Conservation (phyloP, 1,140 invertebrate species). For the Scaptomyza montana region DNA sequence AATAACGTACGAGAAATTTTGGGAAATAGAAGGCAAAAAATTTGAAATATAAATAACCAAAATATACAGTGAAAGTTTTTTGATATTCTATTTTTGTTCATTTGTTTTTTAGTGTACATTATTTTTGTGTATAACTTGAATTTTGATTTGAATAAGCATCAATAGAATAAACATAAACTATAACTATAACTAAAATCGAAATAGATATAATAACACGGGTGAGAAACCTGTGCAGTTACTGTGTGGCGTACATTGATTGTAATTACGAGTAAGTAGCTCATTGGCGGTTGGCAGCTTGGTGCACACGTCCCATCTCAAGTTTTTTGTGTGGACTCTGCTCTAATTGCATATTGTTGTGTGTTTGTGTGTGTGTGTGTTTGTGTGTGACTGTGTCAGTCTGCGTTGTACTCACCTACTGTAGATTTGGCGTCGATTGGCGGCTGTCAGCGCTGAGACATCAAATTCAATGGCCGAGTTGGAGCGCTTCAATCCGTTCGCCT, state of each 20-base stretch:
- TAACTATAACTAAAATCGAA: constrained; percentile 26
- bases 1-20: constrained; percentile 49
- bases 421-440: constrained; percentile 86
- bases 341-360: constrained; percentile 16
- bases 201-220: constrained; percentile 9
- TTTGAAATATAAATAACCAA: constrained; percentile 33
- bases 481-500: constrained; percentile 84
- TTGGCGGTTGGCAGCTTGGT: constrained; percentile 29
- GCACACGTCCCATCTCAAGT: constrained; percentile 38
- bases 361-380: constrained; percentile 8
- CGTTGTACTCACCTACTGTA: constrained; percentile 81
- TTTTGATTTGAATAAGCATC: constrained; percentile 27
- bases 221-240: constrained; percentile 47
- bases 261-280: constrained; percentile 16
- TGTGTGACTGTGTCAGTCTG: background rate
- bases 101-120: constrained; percentile 13
- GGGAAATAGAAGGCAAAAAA: constrained; percentile 12
- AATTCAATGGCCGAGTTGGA: constrained; percentile 90
- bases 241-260: constrained; percentile 17
- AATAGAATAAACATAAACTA: constrained; percentile 18
- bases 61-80: constrained; percentile 33
- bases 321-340: constrained; percentile 29
- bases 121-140: constrained; percentile 12
- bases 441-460: constrained; percentile 87
- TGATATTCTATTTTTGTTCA: too few relatives aligned